These are phyloP conservation scores for Mobula hypostoma DNA, from an alignment of 2,113 vertebrate species.

Conservation along the genomic window DNA sequence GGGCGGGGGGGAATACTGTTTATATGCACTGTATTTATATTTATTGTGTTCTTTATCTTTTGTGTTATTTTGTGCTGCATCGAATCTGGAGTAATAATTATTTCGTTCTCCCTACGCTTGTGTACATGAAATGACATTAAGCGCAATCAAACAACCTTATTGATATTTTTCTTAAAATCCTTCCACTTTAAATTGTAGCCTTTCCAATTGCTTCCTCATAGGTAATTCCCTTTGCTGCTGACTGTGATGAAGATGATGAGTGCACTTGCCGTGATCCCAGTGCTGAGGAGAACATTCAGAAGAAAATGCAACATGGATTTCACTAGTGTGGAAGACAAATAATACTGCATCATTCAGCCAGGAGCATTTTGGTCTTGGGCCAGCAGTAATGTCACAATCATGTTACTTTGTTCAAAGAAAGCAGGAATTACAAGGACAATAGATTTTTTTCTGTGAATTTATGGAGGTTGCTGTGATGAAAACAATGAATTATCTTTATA, in stretches of 20 bases:
- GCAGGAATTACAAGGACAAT: neutral
- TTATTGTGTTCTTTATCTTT: too few relatives aligned
- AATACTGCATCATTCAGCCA: neutral
- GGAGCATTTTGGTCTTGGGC: neutral
- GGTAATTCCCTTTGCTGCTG: constrained; percentile 88
- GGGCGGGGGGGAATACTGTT: too few relatives aligned
- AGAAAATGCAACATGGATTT: neutral
- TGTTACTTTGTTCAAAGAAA: constrained; percentile 8
- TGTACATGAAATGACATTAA: too few relatives aligned
- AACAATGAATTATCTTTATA: neutral
- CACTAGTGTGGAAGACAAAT: neutral
- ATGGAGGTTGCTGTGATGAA: neutral
- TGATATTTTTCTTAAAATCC: too few relatives aligned
- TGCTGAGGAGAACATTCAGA: constrained; percentile 79
- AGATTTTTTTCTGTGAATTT: neutral
- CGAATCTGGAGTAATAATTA: too few relatives aligned
- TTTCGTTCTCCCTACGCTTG: too few relatives aligned
- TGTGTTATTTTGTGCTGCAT: too few relatives aligned
- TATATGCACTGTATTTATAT: too few relatives aligned
- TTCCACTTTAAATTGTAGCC: neutral
- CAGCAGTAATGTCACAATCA: constrained; percentile 12
- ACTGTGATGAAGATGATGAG: constrained; percentile 79
- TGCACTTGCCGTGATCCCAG: constrained; percentile 88
- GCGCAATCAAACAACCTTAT: too few relatives aligned
- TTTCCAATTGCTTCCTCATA: constrained; percentile 46